Conservation (phyloP, 2,113 vertebrate genomes). For the Motacilla alba region DNA sequence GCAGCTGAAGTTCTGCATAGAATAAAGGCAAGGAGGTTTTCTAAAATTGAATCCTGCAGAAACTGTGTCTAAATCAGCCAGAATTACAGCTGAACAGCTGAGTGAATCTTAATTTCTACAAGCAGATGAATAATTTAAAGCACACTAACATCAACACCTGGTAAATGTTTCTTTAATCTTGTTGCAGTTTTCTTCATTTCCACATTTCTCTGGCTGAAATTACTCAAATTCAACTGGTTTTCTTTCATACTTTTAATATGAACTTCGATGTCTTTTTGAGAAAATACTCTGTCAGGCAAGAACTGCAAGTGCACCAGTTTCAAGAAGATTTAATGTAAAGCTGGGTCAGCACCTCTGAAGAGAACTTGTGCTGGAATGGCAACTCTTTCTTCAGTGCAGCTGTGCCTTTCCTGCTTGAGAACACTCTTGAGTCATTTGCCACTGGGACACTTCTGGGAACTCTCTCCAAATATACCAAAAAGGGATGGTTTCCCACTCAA, state of each 20-base stretch:
- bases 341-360: conserved; percentile 23
- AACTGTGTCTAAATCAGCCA: not conserved
- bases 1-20: not conserved
- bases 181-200: not conserved
- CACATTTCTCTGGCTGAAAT: not conserved
- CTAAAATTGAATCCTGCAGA: not conserved
- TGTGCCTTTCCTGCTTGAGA: not conserved
- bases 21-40: not conserved
- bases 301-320: not conserved
- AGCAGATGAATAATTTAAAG: not conserved
- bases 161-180: not conserved
- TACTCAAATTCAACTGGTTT: not conserved
- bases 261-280: not conserved
- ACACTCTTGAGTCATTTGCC: not conserved
- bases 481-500: not conserved
- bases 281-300: not conserved
- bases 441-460: not conserved
- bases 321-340: not conserved
- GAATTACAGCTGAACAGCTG: not conserved
- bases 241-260: not conserved
- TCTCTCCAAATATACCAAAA: not conserved
- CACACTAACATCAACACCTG: not conserved
- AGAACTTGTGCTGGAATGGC: not conserved
- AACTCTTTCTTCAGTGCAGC: not conserved
- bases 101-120: not conserved